These are phyloP conservation scores for Litoditis marina DNA, from an alignment of 2,888 invertebrate species.

Conservation along the genomic window DNA sequence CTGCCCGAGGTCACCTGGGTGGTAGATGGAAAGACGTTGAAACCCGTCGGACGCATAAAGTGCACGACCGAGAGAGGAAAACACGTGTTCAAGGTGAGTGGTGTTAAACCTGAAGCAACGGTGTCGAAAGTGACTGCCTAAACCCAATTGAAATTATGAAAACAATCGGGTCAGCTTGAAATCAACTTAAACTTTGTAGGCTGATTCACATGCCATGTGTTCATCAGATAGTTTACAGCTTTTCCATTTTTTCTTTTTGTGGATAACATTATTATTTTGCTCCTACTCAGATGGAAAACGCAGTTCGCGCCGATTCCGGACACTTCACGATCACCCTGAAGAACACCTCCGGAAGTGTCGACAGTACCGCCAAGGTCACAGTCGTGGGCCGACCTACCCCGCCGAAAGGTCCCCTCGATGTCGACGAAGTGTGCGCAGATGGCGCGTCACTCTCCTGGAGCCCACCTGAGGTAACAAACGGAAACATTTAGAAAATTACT, in stretches of 20 bases:
- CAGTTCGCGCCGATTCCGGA: slow-evolving; percentile 86
- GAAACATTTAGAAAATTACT: too few relatives aligned
- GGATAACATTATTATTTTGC: slow-evolving; percentile 1
- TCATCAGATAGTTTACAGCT: slow-evolving; percentile 25
- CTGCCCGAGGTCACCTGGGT: slow-evolving; percentile 88
- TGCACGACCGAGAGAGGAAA: slow-evolving; percentile 59
- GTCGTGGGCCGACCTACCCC: slow-evolving; percentile 81
- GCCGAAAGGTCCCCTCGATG: slow-evolving; percentile 80
- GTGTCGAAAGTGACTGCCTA: too few relatives aligned
- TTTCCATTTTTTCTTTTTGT: slow-evolving; percentile 62
- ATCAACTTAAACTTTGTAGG: too few relatives aligned
- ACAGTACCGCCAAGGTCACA: slow-evolving; percentile 82
- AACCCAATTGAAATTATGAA: too few relatives aligned
- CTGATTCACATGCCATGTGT: too few relatives aligned
- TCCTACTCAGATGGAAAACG: slow-evolving; percentile 76
- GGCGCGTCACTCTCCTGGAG: slow-evolving; percentile 94
- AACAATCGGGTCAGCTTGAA: too few relatives aligned
- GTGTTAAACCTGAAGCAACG: too few relatives aligned
- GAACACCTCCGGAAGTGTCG: slow-evolving; percentile 87
- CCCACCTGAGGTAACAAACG: slow-evolving; percentile 76
- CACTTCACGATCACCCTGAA: slow-evolving; percentile 81
- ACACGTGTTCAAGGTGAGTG: slow-evolving; percentile 64
- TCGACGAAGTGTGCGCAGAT: slow-evolving; percentile 89
- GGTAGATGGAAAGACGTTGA: slow-evolving; percentile 67
- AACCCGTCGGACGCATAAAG: slow-evolving; percentile 62